Evolutionary conservation across 2,888 invertebrate species (phyloP), one percentile per base, ranked within the genome.

Genomic region (Pterobdella sp.): DNA sequence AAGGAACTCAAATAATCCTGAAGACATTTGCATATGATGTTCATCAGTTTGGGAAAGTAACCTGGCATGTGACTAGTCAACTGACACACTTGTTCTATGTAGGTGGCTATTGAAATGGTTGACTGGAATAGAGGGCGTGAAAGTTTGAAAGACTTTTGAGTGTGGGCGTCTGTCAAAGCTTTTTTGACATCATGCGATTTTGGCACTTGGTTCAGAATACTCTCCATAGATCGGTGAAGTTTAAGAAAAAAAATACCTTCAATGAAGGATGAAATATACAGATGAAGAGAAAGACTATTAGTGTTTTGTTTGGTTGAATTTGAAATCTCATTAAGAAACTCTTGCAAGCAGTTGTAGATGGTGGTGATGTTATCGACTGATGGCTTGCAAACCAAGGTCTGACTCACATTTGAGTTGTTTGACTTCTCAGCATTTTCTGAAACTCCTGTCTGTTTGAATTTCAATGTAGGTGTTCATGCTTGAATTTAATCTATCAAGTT

Each of bases 271-370:
- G 90, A 89, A 73, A 95, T 86, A 84, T 93, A 94, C 76, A 89
- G 89, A 80, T 92, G 90, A 73, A 94, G 86, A 1, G 90, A 89
- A 81, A 91, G 91, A 65, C 90, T 87, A 79, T 81, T 82, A 37
- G 81, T 77, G 14, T 78, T 76, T 74, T 80, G 79, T 83, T 81
- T 87, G 80, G 88, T 86, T 65, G 87, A 87, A 77, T 80, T 85
- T 83, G 94, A 94, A 76, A 94, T 90, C 83, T 94, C 91, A 73
- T 89, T 88, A 76, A 92, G 89, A 78, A 94, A 91, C 75, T 88
- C 87, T 86, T 90, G 90, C 74, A 95, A 86, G 1, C 92, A 89
- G 66, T 91, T 89, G 84, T 92, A 91, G 74, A 92, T 89, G 36
- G 90, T 88, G 49, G 26, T 72, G 18, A 72, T 72, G 64, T 72